Conservation (phyloP, 1,140 invertebrate species). For the Drosophila pectinifera region DNA sequence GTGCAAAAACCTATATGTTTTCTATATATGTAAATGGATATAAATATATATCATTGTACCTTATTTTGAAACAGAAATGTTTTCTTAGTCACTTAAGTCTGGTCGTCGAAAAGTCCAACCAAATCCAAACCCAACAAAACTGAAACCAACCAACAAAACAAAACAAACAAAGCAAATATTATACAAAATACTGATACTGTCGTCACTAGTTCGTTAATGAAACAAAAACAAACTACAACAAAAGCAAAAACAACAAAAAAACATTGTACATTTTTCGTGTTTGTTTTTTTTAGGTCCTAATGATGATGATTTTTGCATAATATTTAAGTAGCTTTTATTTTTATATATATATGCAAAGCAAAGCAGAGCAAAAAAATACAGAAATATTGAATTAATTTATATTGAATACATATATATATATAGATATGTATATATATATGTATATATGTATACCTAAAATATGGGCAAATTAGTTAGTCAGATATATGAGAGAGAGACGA, state of each 20-base stretch:
- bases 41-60: constrained; percentile 74
- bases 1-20: constrained; percentile 33
- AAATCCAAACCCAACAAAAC: constrained; percentile 61
- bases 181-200: constrained; percentile 40
- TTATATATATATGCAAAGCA: constrained; percentile 67
- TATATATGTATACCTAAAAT: constrained; percentile 30
- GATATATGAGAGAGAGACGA: constrained; percentile 53
- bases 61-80: constrained; percentile 77
- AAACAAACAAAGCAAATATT: constrained; percentile 44
- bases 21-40: constrained; percentile 40
- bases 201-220: constrained; percentile 68
- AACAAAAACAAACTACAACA: constrained; percentile 36
- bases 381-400: constrained; percentile 75
- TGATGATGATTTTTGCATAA: constrained; percentile 72
- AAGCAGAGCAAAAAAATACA: constrained; percentile 41
- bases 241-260: constrained; percentile 48
- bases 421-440: constrained; percentile 21
- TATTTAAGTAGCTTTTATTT: constrained; percentile 78
- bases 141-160: constrained; percentile 56
- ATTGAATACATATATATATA: constrained; percentile 43
- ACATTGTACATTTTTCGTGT: constrained; percentile 52
- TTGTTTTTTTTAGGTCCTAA: constrained; percentile 55
- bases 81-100: constrained; percentile 79
- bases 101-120: constrained; percentile 60
- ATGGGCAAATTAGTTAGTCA: constrained; percentile 71